These are phyloP conservation scores for Poeciliopsis turrubarensis DNA, from an alignment of 2,113 vertebrate genomes.

Conservation along the genomic window DNA sequence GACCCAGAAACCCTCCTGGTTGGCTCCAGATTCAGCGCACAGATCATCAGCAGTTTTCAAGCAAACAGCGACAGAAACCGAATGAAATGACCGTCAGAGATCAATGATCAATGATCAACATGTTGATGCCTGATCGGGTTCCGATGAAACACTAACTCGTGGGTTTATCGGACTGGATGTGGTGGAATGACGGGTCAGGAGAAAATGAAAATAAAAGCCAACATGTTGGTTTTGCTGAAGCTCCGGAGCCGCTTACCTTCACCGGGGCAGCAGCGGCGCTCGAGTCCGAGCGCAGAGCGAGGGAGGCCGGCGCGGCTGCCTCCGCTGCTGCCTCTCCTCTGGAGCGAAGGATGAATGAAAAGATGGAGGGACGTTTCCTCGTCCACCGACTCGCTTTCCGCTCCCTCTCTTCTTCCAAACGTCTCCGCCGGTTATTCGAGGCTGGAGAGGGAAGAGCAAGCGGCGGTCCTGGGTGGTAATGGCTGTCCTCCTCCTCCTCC, in stretches of 20 bases:
- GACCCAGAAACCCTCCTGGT: conserved; percentile 40
- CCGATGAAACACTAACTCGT: background rate
- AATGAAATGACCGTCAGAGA: background rate
- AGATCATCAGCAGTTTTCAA: conserved; percentile 10
- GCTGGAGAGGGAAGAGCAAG: conserved; percentile 19
- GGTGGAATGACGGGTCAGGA: background rate
- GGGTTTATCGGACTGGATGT: background rate
- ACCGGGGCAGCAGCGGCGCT: conserved; percentile 67
- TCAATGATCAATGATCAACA: conserved; percentile 37
- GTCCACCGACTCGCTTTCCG: conserved; percentile 10
- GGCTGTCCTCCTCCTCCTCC: conserved; percentile 69
- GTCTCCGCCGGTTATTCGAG: conserved; percentile 15
- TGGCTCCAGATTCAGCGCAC: conserved; percentile 27
- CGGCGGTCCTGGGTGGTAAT: conserved; percentile 72
- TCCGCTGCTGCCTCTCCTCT: conserved; percentile 54
- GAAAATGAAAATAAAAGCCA: too few species aligned
- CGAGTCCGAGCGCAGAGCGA: conserved; percentile 61
- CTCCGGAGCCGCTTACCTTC: conserved; percentile 77
- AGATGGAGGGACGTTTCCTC: conserved; percentile 8
- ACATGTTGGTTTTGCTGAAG: background rate
- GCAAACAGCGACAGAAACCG: background rate
- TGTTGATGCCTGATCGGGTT: conserved; percentile 4
- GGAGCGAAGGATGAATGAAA: conserved; percentile 2
- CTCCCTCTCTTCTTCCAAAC: background rate
- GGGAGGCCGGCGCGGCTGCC: conserved; percentile 73